Evolutionary conservation across 2,797 vertebrate species (phyloP), one percentile per base, ranked within the genome.

Genomic region (Helostoma temminkii): DNA sequence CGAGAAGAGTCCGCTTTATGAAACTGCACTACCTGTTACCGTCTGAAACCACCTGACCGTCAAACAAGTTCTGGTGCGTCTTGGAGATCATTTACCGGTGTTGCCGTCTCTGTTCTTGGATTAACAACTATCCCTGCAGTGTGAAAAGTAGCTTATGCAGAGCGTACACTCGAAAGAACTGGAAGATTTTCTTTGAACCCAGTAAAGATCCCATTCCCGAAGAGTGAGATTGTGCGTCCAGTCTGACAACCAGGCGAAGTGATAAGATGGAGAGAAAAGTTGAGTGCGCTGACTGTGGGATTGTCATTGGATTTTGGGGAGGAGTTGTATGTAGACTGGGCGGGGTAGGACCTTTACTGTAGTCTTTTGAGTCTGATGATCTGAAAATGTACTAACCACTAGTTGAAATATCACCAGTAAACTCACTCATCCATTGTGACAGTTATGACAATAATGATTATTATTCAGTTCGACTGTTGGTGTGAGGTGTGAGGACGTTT

Each of bases 131-230:
- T 94, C 94, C 94, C 85, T 90, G 91, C 54, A 95, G 81, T 71
- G 93, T 94, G 81, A 95, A 95, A 46, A 94, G 93, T 47, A 94
- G 83, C 84, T 87, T 93, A 76, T 92, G 85, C 19, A 95, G 86
- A 66, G 92, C 92, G 85, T 91, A 94, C 74, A 95, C 81, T 74
- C 93, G 91, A 81, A 93, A 95, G 85, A 93, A 94, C 52, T 83
- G 53, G 76, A 93, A 95, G 89, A 86, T 94, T 93, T 94, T 94
- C 93, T 93, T 94, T 78, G 76, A 87, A 81, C 74, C 80, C 32
- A 86, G 88, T 91, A 71, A 72, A 90, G 94, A 88, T 93, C 93
- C 94, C 94, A 95, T 95, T 93, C 91, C 94, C 92, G 84, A 91
- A 89, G 87, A 67, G 90, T 93, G 85, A 88, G 84, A 73, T 80